Base-by-base conservation (phyloP, 2,113 vertebrate species). In the Platichthys stellatus region DNA sequence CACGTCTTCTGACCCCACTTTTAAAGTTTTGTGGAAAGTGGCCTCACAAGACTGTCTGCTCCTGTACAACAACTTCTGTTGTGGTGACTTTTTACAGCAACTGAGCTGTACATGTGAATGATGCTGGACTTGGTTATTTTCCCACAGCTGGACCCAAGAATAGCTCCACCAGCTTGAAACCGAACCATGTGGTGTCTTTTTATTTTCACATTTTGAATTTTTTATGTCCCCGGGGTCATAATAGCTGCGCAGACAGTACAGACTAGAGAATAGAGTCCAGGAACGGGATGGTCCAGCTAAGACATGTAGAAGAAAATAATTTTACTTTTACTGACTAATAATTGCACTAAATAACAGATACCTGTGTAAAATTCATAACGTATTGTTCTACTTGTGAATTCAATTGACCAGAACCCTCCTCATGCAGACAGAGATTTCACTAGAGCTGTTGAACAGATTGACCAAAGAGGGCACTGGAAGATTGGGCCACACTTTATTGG, bases 71-170 rank as follows among this genome's bases (percentile, higher is more conserved):
- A 31, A 28, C 28, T 28, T 5, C 28, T 28, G 28, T 28, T 28
- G 28, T 28, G 0, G 28, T 28, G 28, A 28, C 28, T 6, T 28
- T 28, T 28, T 28, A 72, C 71, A 72, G 2, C 74, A 72, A 18
- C 72, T 63, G 43, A 59, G 40, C 73, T 71, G 49, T 65, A 51
- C 57, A 18, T 26, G 66, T 81, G 76, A 89, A 61, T 83, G 77
- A 83, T 89, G 79, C 69, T 17, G 2, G 59, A 80, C 72, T 72
- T 83, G 67, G 63, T 89, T 86, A 85, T 85, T 90, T 92, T 94
- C 89, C 88, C 89, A 93, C 88, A 86, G 72, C 78, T 63, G 60
- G 74, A 63, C 73, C 88, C 80, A 80, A 74, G 93, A 90, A 92
- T 90, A 94, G 89, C 72, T 64, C 26, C 45, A 71, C 10, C 40